Base-by-base conservation (phyloP, 2,888 invertebrate species). In the Nomada flava region DNA sequence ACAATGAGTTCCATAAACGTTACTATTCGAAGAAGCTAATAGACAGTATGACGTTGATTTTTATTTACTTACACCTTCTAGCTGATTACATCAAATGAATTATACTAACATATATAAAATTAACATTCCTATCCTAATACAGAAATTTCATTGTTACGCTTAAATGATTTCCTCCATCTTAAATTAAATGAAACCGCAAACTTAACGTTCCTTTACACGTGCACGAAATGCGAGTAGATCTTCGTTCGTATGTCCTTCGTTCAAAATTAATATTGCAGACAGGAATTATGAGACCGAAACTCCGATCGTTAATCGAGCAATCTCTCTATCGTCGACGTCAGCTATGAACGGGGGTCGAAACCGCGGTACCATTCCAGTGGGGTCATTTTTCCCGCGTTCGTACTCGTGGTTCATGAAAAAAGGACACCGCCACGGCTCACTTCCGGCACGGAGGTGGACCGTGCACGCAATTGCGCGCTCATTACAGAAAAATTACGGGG, bases 401-500 rank as follows among this genome's bases (percentile, higher is more conserved):
- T 55, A 42, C 11, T 68, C 68, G 42, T 10, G 9, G 11, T 20
- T n/a, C 53, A 0, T 0, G 23, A 76, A 65, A 73, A 62, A 63
- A 68, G 69, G 65, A 73, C 55, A 36, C 36, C 18, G 53, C 7
- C 60, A 59, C 65, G 69, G 64, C 73, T 26, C 60, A 65, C 81
- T 69, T 65, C 76, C 73, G 73, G 64, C 23, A 50, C 15, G 7
- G 53, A 50, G 81, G 76, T 73, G 76, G 72, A 76, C n/a, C 52
- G 36, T 23, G 75, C 72, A 69, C 72, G 73, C 82, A 70, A 83
- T 69, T 77, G 81, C 73, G 69, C 73, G 73, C 81, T 73, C 82
- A 75, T 83, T 82, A 82, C 68, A 71, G 55, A 82, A 82, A 78
- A 78, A 83, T 83, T 68, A 83, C 82, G 64, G 42, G 68, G 65